phyloP scores from a whole-genome alignment of 2,888 invertebrate genomes.

The Buathra laborator region DNA sequence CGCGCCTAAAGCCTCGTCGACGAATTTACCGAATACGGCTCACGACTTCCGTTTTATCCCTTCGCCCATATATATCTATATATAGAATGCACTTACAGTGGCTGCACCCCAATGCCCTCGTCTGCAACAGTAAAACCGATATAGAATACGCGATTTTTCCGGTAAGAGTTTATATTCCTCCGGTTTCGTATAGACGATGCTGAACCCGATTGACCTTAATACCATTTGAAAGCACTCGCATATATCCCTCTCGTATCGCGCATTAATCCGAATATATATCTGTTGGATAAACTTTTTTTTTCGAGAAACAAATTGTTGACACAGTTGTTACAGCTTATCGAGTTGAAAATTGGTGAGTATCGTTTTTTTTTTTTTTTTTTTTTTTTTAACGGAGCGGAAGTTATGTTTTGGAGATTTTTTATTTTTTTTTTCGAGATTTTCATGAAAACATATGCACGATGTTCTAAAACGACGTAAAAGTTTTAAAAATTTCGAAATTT shows the following conservation, averaged over 20 bases:
- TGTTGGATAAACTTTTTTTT: not conserved
- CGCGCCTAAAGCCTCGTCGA: conserved; percentile 32
- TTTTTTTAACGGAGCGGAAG: too few species aligned
- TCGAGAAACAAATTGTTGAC: not conserved
- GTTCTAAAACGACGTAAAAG: too few species aligned
- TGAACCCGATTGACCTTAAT: conserved; percentile 8
- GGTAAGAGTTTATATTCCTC: conserved; percentile 5
- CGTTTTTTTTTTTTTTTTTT: not conserved
- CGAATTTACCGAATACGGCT: conserved; percentile 42
- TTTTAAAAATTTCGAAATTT: too few species aligned
- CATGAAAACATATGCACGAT: too few species aligned
- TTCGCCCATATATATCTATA: not conserved
- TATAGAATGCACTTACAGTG: conserved; percentile 1
- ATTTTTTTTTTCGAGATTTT: too few species aligned
- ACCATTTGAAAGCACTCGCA: conserved; percentile 1
- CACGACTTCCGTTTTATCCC: conserved; percentile 41
- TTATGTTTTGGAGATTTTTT: too few species aligned
- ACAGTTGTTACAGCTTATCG: not conserved
- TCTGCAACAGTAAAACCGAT: not conserved
- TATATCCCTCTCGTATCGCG: not conserved
- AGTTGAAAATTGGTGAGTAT: not conserved
- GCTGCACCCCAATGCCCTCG: conserved; percentile 15
- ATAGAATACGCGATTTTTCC: conserved; percentile 2
- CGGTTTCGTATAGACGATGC: not conserved
- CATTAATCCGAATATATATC: conserved; percentile 6